A percentile compares a stretch with the other conserved stretches of the same genome.
Conservation (phyloP, 35 echinoderm and acorn worm genomes). For the Apostichopus californicus region DNA sequence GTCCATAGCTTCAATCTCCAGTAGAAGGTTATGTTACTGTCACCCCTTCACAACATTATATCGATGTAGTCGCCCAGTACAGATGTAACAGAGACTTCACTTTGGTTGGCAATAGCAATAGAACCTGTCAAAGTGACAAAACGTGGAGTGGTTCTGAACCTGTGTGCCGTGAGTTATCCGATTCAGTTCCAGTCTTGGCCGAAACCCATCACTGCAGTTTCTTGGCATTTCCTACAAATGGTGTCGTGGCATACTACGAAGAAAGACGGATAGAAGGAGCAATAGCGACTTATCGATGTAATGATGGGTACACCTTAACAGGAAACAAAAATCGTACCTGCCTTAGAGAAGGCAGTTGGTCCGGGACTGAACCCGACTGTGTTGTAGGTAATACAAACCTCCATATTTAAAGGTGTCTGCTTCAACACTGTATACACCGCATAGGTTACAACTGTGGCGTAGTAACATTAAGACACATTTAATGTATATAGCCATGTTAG, state of each 20-base stretch:
- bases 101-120: background rate
- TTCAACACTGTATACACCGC: too few relatives aligned
- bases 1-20: background rate
- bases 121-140: constrained; percentile 22
- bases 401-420: too few relatives aligned
- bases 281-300: background rate
- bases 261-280: background rate
- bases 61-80: background rate
- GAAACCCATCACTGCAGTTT: background rate
- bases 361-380: background rate
- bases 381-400: background rate
- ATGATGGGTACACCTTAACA: background rate
- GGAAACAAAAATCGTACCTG: constrained; percentile 8
- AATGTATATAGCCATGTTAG: too few relatives aligned
- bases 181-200: background rate
- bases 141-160: constrained; percentile 26
- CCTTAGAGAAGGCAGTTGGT: background rate
- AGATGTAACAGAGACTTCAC: background rate
- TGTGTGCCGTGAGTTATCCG: background rate
- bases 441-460: too few relatives aligned
- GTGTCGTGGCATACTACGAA: background rate
- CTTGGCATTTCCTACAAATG: background rate
- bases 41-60: background rate
- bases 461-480: too few relatives aligned
- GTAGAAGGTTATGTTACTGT: background rate